A percentile compares a stretch with the other conserved stretches of the same genome.
Evolutionary conservation across 2,888 invertebrate species (phyloP).

Genomic region (Oxyteleia sp.): DNA sequence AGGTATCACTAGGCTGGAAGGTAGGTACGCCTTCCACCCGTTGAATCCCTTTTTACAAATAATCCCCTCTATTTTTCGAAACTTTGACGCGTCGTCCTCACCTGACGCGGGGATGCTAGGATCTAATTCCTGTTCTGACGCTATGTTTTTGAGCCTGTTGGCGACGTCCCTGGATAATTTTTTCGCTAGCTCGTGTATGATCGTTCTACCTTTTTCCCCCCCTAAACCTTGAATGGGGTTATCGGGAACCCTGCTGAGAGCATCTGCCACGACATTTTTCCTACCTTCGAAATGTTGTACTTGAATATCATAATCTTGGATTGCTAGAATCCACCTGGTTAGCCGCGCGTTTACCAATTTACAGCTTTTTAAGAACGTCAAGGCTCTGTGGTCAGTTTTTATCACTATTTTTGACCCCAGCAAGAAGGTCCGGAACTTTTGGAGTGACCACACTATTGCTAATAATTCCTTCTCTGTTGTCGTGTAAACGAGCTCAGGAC

Average conservation of each 20-base stretch:
- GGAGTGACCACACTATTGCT: slow-evolving; percentile 6
- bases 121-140: background rate
- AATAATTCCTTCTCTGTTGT: slow-evolving; percentile 20
- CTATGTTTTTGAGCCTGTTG: background rate
- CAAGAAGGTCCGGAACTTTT: background rate
- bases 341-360: slow-evolving; percentile 5
- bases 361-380: slow-evolving; percentile 13
- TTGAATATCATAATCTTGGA: slow-evolving; percentile 8
- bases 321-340: slow-evolving; percentile 8
- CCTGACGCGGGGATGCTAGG: too few relatives aligned
- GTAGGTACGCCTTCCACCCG: background rate
- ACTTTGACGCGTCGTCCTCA: too few relatives aligned
- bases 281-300: background rate
- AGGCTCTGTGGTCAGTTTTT: slow-evolving; percentile 6
- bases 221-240: too few relatives aligned
- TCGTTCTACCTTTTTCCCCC: slow-evolving; percentile 5
- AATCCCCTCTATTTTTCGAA: background rate
- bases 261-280: background rate
- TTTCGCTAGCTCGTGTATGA: background rate
- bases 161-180: background rate
- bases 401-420: slow-evolving; percentile 1
- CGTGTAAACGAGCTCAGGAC: background rate
- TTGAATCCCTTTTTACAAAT: background rate
- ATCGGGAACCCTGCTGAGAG: background rate
- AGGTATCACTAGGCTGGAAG: background rate